These are phyloP conservation scores for Rallus crepitans DNA, from an alignment of 2,797 vertebrate genomes.

Conservation along the genomic window DNA sequence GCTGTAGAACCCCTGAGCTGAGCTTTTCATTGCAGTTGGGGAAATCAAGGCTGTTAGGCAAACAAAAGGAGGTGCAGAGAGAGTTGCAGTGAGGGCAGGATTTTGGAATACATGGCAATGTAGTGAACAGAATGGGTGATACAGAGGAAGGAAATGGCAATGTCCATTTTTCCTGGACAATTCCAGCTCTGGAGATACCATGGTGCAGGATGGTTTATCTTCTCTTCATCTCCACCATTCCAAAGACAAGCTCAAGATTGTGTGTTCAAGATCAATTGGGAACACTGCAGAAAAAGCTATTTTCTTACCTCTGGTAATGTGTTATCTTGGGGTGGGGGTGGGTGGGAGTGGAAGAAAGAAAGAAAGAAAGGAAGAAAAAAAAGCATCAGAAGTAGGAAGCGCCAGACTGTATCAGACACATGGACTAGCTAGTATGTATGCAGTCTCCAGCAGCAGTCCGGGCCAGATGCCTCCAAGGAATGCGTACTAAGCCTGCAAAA, in stretches of 20 bases:
- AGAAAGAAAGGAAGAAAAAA: rapidly evolving
- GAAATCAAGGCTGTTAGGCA: not conserved
- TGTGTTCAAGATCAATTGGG: not conserved
- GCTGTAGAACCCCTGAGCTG: not conserved
- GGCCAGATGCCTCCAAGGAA: not conserved
- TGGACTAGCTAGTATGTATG: not conserved
- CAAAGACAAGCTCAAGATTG: not conserved
- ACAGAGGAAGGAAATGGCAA: not conserved
- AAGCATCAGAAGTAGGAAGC: not conserved
- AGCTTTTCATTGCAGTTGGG: not conserved
- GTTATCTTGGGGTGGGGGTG: not conserved
- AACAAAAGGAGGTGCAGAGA: not conserved
- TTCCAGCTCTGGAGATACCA: not conserved
- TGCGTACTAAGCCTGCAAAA: not conserved
- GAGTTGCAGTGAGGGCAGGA: not conserved
- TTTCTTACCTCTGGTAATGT: not conserved
- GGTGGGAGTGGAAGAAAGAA: too few species aligned
- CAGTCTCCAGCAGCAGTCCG: not conserved
- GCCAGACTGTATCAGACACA: not conserved
- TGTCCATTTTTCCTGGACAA: not conserved
- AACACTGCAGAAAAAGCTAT: not conserved
- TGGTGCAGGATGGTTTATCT: not conserved
- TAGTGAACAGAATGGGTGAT: not conserved
- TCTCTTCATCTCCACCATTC: not conserved
- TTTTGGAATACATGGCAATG: not conserved